These are phyloP conservation scores for Callitettix versicolor DNA, from an alignment of 1,140 invertebrate species.

Conservation along the genomic window DNA sequence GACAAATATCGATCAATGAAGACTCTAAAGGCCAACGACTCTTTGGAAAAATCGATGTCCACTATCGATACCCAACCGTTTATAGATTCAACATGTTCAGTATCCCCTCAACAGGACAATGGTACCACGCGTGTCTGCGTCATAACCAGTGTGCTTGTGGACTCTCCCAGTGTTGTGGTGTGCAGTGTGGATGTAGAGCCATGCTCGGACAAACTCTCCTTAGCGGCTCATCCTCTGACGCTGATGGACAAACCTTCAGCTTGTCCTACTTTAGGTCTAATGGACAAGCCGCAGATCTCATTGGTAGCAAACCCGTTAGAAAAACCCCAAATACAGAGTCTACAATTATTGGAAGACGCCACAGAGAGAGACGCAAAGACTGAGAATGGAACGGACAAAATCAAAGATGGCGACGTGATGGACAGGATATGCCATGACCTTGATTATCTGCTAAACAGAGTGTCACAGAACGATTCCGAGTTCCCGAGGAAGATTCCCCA, in stretches of 20 bases:
- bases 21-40: neutral
- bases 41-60: neutral
- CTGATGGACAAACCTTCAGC: neutral
- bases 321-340: neutral
- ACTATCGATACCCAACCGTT: constrained; percentile 16
- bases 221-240: neutral
- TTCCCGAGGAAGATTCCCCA: neutral
- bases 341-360: constrained; percentile 17
- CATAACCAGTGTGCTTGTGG: constrained; percentile 23
- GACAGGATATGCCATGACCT: constrained; percentile 62
- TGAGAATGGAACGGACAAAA: too few relatives aligned
- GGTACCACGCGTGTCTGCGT: constrained; percentile 27
- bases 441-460: constrained; percentile 47
- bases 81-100: neutral
- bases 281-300: constrained; percentile 3
- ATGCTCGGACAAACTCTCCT: neutral
- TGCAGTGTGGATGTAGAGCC: constrained; percentile 31
- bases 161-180: constrained; percentile 26
- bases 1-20: neutral
- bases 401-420: constrained; percentile 43
- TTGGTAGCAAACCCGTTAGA: neutral
- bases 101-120: constrained; percentile 21
- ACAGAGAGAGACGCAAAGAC: neutral
- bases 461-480: neutral
- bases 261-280: constrained; percentile 22